Base-by-base conservation (phyloP, 1,140 invertebrate species). In the Formica selysi region DNA sequence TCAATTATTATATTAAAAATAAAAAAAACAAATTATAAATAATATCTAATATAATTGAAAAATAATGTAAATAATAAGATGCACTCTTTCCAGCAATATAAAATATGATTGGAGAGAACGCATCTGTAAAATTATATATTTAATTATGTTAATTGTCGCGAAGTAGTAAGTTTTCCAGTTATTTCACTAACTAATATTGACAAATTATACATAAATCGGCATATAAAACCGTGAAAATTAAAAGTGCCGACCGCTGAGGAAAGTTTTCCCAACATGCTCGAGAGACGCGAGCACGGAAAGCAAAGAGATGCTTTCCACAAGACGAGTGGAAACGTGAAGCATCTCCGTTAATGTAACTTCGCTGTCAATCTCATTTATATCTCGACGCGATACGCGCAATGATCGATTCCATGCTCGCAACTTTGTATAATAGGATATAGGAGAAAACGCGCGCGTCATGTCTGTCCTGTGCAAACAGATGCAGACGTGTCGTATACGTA, bases 161-260 rank as follows among this genome's bases (percentile, higher is more conserved):
- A 59, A 41, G 16, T 16, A 16, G 2, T 36, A 32, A 26, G 44
- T 3, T 16, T 59, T 59, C 16, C 19, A 26, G 16, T 73, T 32
- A 36, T 22, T 22, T 26, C 22, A 41, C 19, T 19, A 61, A 36
- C 22, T 19, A 59, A 61, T 36, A 38, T 74, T 74, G 22, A 36
- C 3, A 22, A 59, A 26, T 36, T 29, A 7, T n/a, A 3, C 29
- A 22, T 57, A 57, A 74, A 57, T 10, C 48, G 44, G 8, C 0
- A n/a, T n/a, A 51, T 76, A 59, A 76, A 76, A n/a, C 32, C 29
- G 32, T 36, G 22, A 61, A 65, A 78, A 48, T 65, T 78, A 61
- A 5, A 64, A 48, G 16, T 32, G n/a, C 38, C n/a, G n/a, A n/a
- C 6, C 11, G 57, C 57, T 76, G 16, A 51, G 22, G 74, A 64